Percentiles rank a stretch among this genome's conserved stretches.
These are phyloP conservation scores for Nixonia krombeini DNA, from an alignment of 1,140 invertebrate genomes.

Conservation along the genomic window DNA sequence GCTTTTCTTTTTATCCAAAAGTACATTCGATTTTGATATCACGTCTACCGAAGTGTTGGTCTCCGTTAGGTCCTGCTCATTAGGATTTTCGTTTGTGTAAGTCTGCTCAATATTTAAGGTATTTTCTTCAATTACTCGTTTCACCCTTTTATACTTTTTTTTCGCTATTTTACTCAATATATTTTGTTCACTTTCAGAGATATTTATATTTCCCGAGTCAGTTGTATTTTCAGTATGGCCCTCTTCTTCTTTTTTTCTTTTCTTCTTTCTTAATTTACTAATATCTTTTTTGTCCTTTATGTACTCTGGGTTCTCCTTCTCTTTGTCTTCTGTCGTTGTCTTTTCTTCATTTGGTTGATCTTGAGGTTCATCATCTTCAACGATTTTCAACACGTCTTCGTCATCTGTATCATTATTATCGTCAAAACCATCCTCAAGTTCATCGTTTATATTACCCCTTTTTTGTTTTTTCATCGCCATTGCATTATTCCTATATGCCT, in stretches of 20 bases:
- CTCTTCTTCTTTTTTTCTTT: background rate
- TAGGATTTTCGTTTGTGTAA: no score
- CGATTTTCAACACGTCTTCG: background rate
- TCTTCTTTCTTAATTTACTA: background rate
- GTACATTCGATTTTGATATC: no score
- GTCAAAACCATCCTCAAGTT: conserved; percentile 13
- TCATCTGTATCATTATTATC: conserved; percentile 10
- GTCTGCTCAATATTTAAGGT: no score
- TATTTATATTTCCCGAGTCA: no score
- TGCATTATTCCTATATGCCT: conserved; percentile 37
- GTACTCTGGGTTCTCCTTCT: no score
- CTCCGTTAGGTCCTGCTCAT: no score
- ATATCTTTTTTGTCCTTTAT: no score
- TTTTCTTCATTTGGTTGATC: background rate
- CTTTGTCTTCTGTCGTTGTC: background rate
- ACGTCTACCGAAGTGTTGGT: no score
- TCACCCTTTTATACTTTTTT: background rate
- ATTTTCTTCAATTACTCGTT: no score
- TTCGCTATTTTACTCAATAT: background rate
- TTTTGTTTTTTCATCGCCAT: conserved; percentile 10
- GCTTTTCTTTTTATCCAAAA: no score
- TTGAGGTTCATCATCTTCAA: no score
- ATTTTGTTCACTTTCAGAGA: background rate
- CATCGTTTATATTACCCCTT: background rate
- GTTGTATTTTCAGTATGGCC: background rate